A percentile compares a stretch with the other conserved stretches of the same genome.
phyloP scores from a whole-genome alignment of 92 coral and sea anemone species.

The Virgularia gustaviana region DNA sequence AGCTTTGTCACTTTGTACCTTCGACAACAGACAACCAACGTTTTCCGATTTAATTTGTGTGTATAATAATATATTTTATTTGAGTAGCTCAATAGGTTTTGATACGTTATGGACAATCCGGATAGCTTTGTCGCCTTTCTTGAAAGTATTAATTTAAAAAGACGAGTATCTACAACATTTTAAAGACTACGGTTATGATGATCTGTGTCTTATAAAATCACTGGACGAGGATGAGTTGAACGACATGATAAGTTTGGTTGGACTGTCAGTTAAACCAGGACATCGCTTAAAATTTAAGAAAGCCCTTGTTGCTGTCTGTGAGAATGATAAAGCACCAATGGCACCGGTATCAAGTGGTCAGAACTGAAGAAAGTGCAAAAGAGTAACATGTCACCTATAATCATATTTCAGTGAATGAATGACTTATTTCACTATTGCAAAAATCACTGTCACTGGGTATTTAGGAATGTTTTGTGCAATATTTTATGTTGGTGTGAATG shows the following conservation, averaged over 20 bases:
- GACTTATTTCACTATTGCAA: background rate
- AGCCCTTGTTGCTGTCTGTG: slow-evolving; percentile 23
- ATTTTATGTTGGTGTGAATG: background rate
- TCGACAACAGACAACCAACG: too few relatives aligned
- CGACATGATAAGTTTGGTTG: slow-evolving; percentile 23
- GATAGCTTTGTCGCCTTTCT: too few relatives aligned
- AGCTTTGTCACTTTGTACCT: too few relatives aligned
- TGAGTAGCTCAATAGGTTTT: too few relatives aligned
- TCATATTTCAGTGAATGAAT: slow-evolving; percentile 11
- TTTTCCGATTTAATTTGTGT: too few relatives aligned
- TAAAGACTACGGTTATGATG: slow-evolving; percentile 25
- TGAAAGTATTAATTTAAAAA: too few relatives aligned
- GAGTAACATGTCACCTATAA: background rate
- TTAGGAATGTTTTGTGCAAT: background rate
- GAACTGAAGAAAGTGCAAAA: slow-evolving; percentile 20
- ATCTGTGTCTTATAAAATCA: slow-evolving; percentile 16
- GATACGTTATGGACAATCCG: too few relatives aligned
- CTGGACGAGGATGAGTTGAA: slow-evolving; percentile 17
- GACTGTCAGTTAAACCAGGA: slow-evolving; percentile 41
- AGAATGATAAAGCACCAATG: background rate
- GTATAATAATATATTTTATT: too few relatives aligned
- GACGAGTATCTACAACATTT: slow-evolving; percentile 21
- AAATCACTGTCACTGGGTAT: slow-evolving; percentile 1
- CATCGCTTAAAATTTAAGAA: slow-evolving; percentile 38
- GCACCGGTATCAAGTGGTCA: background rate